Evolutionary conservation across 2,797 vertebrate species (phyloP), one percentile per base, ranked within the genome.

Genomic region (Todus mexicanus): DNA sequence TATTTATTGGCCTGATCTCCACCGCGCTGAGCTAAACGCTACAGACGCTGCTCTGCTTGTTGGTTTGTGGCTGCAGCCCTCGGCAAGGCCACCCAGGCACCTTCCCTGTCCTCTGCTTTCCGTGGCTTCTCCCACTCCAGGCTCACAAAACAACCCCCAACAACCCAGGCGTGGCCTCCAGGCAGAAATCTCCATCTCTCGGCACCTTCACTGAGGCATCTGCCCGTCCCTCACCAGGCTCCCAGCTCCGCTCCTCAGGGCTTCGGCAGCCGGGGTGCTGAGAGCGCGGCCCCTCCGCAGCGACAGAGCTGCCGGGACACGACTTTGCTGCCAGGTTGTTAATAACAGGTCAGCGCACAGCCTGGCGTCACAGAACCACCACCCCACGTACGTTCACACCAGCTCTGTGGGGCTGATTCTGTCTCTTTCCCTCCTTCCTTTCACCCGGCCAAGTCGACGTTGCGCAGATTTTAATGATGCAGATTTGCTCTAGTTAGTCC

Each of bases 1-100:
- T 21, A 17, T 26, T 50, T 19, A 50, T 9, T 7, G n/a, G 38
- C 13, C 13, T 11, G 11, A 4, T 8, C 54, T 6, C 56, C 25
- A 20, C 56, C 4, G 8, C 3, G 7, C 15, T 15, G 7, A 78
- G 45, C 45, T 47, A 6, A 47, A 38, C 15, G 1, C 23, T 4
- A 12, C 38, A 21, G 51, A 10, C 16, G 0, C 45, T 2, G 31
- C 1, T 31, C 20, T 10, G 11, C 20, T 16, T 8, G 4, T 16
- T 7, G 5, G 13, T 20, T 8, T 5, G 48, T 7, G 23, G 22
- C 51, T 31, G 4, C 57, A 53, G 18, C 22, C n/a, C 9, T 40
- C 22, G 37, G 59, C 37, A 29, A 61, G 37, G 26, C 59, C 20
- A 29, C 40, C 29, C 61, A 31, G 8, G 4, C 47, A 6, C 25